Conservation (phyloP, 2,113 vertebrate genomes). For the Noctilio leporinus region DNA sequence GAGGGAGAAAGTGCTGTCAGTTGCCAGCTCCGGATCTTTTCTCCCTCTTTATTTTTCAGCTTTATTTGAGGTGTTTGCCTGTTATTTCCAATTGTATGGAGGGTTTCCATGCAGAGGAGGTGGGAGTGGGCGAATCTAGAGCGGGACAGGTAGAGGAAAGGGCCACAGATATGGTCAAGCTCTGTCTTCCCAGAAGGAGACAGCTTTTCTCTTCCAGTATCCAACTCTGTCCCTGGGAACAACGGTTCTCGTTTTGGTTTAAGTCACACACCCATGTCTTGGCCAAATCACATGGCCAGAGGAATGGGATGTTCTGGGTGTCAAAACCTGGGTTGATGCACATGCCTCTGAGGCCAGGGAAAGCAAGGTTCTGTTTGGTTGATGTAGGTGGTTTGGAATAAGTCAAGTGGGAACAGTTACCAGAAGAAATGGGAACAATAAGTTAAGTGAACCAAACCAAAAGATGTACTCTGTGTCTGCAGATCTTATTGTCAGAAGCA, state of each 20-base stretch:
- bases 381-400: not conserved
- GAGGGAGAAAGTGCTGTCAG: not conserved
- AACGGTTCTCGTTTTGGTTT: not conserved
- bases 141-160: not conserved
- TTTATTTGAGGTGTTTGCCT: not conserved
- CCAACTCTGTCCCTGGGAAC: not conserved
- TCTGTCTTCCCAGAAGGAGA: not conserved
- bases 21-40: not conserved
- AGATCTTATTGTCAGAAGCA: not conserved
- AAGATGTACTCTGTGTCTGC: not conserved
- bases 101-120: not conserved
- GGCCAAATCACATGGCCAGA: not conserved
- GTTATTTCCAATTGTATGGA: not conserved
- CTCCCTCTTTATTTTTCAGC: not conserved
- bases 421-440: not conserved
- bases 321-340: not conserved
- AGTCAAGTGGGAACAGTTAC: not conserved
- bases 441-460: not conserved
- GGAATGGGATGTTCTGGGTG: not conserved
- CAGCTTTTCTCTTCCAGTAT: not conserved
- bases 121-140: not conserved
- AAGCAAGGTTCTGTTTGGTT: not conserved
- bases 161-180: not conserved
- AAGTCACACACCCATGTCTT: not conserved
- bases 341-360: not conserved